Evolutionary conservation across 2,797 vertebrate genomes (phyloP), one percentile per base, ranked within the genome.

Genomic region (Trachops cirrhosus): DNA sequence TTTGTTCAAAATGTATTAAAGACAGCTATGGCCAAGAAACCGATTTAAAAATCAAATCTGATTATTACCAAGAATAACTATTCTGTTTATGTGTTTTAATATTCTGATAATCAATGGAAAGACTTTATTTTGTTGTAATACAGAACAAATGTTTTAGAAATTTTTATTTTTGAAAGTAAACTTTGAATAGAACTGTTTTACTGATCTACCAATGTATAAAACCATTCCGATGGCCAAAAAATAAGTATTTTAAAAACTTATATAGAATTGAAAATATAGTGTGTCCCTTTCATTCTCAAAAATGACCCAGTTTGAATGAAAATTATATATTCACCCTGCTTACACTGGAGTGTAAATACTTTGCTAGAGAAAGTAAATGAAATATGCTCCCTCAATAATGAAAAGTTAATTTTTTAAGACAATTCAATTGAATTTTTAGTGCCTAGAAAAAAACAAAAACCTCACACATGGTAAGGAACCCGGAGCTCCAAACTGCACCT

Each of bases 161-260:
- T 52, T 84, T 77, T 95, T 34, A 85, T 67, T 96, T 95, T 74
- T 90, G 70, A 87, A 92, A 89, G 73, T 2, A 34, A 1, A 71
- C 39, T 67, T 67, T 86, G 29, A 91, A 75, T 21, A 48, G 29
- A 94, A 75, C 37, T 79, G 78, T 64, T 93, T 91, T 62, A 90
- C 12, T 94, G 11, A 91, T 48, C n/a, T 71, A 85, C 9, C 48
- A 96, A 78, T 91, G n/a, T 78, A 86, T 34, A 57, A 89, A 96
- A 86, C 7, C 29, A 57, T 64, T 93, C 44, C 79, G 62, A 50
- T 46, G 34, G n/a, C 34, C 16, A 84, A 89, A 94, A 93, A 59
- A 78, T 24, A 68, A 62, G 50, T 64, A 83, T 70, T 80, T 74
- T 24, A 67, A 87, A 92, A 78, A 34, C 41, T n/a, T 74, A 59